phyloP scores from a whole-genome alignment of 2,113 vertebrate genomes.

The Python bivittatus region DNA sequence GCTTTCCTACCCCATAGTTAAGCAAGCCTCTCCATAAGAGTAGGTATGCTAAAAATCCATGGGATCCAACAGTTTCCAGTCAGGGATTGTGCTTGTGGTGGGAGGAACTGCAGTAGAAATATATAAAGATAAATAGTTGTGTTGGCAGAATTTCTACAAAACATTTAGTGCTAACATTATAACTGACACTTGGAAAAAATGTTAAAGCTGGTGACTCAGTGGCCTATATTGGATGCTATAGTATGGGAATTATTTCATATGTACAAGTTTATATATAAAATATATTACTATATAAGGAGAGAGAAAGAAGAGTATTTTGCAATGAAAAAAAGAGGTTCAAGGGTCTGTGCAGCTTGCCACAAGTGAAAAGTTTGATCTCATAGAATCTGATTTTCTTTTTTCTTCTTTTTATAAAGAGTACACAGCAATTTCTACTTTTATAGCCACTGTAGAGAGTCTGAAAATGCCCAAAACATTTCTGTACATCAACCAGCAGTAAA shows the following conservation, averaged over 20 bases:
- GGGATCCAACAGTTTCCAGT: background rate
- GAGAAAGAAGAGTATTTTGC: background rate
- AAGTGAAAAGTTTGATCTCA: no score
- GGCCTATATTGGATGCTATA: background rate
- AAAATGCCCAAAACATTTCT: background rate
- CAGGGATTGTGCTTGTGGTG: background rate
- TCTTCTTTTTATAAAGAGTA: background rate
- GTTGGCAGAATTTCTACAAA: background rate
- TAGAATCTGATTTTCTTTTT: background rate
- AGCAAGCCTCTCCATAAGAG: no score
- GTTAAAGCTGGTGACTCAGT: background rate
- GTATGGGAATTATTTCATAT: background rate
- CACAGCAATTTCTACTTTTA: background rate
- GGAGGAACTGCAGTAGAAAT: background rate
- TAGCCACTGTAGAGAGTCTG: background rate
- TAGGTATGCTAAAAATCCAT: background rate
- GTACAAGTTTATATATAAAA: background rate
- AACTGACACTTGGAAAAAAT: background rate
- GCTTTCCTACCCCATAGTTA: background rate
- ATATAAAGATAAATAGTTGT: background rate
- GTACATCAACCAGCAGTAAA: background rate
- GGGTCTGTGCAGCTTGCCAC: no score
- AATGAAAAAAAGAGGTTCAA: background rate
- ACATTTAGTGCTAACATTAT: background rate
- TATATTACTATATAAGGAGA: background rate